Evolutionary conservation across 1,140 invertebrate genomes (phyloP).

Genomic region (Monochamus saltuarius): DNA sequence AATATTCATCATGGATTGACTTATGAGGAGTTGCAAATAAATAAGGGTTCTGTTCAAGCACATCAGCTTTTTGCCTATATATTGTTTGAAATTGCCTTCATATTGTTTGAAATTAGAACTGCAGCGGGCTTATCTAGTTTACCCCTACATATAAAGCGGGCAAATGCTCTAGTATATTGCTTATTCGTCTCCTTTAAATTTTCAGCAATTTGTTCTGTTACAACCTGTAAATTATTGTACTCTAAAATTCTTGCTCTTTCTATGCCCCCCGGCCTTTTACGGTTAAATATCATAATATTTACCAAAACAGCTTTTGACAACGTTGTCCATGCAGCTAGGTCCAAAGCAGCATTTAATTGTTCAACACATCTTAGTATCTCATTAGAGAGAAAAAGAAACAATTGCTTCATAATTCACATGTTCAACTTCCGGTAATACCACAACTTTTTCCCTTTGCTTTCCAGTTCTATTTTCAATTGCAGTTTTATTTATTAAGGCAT

Average conservation of each 20-base stretch:
- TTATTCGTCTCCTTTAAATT: neutral
- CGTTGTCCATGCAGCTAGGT: neutral
- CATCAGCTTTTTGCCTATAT: neutral
- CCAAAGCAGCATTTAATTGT: neutral
- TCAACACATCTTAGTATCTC: neutral
- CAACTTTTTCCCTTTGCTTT: neutral
- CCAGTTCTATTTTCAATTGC: constrained; percentile 4
- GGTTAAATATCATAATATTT: neutral
- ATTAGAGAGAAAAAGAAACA: constrained; percentile 2
- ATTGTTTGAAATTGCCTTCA: neutral
- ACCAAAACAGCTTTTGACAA: neutral
- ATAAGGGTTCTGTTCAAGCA: neutral
- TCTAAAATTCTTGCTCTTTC: neutral
- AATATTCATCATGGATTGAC: no score
- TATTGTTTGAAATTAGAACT: neutral
- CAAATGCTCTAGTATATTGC: neutral
- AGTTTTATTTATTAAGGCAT: constrained; percentile 1
- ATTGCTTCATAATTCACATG: neutral
- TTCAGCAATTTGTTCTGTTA: neutral
- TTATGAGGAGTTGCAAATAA: constrained; percentile 1
- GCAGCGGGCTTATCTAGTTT: neutral
- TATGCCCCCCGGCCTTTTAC: constrained; percentile 1
- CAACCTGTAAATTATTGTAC: neutral
- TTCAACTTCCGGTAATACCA: neutral
- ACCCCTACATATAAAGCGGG: neutral